Evolutionary conservation across 2,113 vertebrate genomes (phyloP), one percentile per base, ranked within the genome.

Genomic region (Progne subis): DNA sequence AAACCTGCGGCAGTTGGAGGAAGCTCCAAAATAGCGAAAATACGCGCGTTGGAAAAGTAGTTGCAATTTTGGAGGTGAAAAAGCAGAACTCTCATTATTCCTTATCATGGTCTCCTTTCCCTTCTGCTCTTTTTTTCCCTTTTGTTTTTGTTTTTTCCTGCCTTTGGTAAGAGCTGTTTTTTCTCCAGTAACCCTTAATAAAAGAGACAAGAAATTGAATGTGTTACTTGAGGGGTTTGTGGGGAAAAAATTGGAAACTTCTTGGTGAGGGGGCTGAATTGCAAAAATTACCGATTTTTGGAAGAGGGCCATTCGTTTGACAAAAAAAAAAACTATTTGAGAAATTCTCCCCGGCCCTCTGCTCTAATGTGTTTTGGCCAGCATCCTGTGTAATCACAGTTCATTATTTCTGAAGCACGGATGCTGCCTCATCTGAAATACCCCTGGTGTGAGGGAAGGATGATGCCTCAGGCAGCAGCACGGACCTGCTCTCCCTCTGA

Each of bases 351-450:
- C 84, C 57, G 11, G 74, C 84, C 87, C 50, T 89, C 14, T n/a
- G n/a, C 91, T 95, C 7, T 82, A 76, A 87, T 76, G 89, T 52
- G 44, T 86, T 84, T 92, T 97, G 96, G 94, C 91, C 92, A 46
- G 49, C 57, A 5, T 92, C 91, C 94, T 95, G 89, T 69, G 89
- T 75, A 84, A 92, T 94, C 92, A 91, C 86, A 70, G 92, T 44
- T 89, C 68, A 86, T 95, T 95, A 92, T 96, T 92, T 75, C 78
- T 85, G 89, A 49, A 82, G 89, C 86, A 63, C 1, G 69, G 94
- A 81, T 91, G 91, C 84, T 85, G 86, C 81, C 67, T 89, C 57
- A 15, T 91, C 89, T 32, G 37, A 91, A 95, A 52, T 9, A 2
- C 16, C 69, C 69, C 57, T 60, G 23, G 0, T 1, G 14, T 37